Base-by-base conservation (phyloP, 2,113 vertebrate genomes). In the Peucedramus taeniatus region DNA sequence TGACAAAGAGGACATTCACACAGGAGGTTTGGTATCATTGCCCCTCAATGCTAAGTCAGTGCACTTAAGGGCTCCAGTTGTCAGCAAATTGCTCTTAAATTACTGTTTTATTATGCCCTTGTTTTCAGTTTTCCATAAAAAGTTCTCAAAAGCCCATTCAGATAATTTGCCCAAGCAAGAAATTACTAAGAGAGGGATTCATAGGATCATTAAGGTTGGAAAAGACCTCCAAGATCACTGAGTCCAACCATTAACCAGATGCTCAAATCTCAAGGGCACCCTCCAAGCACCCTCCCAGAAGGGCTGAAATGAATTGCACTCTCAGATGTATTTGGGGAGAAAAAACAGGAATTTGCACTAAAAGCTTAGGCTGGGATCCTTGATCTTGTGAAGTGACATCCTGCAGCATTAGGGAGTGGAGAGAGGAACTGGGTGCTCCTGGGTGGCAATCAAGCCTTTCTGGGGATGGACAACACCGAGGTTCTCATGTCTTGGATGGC, bases 91-190 rank as follows among this genome's bases (percentile, higher is more conserved):
- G 94, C 86, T 80, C 90, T 92, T 94, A 90, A 97, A 97, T 91
- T 94, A 94, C 84, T 93, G 33, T 90, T 97, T 96, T 97, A 97
- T 97, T 96, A 91, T 87, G 93, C 49, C 81, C 86, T 94, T 94
- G 84, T 89, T 97, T 97, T 97, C 95, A 79, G 60, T 94, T 95
- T 93, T 77, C 92, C 66, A 90, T 81, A 77, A 96, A 94, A 96
- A 91, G 84, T 96, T 96, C 93, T 96, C 92, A 96, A 77, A 97
- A 97, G 83, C 90, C n/a, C 87, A 95, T 96, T 96, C 96, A 96
- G 92, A 90, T 90, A 79, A 95, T 92, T 91, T 92, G n/a, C 72
- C 95, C 82, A 85, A 76, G 85, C 28, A 22, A 95, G 87, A 96
- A 94, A 96, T 65, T 63, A 65, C 72, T 76, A 39, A 35, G 70